Evolutionary conservation across 2,888 invertebrate species (phyloP).

Genomic region (Campoplex nolae): DNA sequence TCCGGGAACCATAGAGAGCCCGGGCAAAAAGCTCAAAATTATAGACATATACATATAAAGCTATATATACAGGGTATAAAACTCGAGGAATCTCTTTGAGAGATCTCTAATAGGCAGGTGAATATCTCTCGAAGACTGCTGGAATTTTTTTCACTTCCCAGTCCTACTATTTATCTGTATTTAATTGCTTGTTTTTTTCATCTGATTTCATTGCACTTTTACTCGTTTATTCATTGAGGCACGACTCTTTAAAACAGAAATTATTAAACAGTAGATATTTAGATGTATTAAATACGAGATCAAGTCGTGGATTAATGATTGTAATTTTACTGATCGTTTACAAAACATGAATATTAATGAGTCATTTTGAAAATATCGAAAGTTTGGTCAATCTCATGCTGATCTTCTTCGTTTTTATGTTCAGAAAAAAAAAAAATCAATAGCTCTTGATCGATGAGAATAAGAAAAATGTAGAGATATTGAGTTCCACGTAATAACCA

Average conservation of each 20-base stretch:
- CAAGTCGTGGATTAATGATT: neutral
- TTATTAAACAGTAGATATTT: no score
- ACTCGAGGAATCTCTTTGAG: constrained; percentile 69
- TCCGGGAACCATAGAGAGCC: constrained; percentile 6
- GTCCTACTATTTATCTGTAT: neutral
- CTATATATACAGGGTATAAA: constrained; percentile 24
- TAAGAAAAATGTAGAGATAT: constrained; percentile 48
- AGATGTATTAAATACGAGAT: neutral
- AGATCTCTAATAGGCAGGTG: constrained; percentile 73
- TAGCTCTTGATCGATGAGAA: neutral
- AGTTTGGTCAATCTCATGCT: no score
- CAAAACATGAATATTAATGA: neutral
- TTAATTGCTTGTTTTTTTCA: neutral
- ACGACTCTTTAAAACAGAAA: neutral
- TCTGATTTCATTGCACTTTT: neutral
- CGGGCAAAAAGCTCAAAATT: constrained; percentile 28
- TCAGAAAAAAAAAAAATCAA: neutral
- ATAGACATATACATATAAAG: neutral
- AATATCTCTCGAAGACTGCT: constrained; percentile 67
- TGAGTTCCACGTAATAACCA: no score
- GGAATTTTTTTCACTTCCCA: constrained; percentile 47
- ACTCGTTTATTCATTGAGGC: neutral
- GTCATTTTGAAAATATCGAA: neutral
- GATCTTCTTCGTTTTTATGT: no score
- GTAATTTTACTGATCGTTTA: neutral